Evolutionary conservation across 2,888 invertebrate genomes (phyloP), one percentile per base, ranked within the genome.

Genomic region (Charanyca ferruginea): DNA sequence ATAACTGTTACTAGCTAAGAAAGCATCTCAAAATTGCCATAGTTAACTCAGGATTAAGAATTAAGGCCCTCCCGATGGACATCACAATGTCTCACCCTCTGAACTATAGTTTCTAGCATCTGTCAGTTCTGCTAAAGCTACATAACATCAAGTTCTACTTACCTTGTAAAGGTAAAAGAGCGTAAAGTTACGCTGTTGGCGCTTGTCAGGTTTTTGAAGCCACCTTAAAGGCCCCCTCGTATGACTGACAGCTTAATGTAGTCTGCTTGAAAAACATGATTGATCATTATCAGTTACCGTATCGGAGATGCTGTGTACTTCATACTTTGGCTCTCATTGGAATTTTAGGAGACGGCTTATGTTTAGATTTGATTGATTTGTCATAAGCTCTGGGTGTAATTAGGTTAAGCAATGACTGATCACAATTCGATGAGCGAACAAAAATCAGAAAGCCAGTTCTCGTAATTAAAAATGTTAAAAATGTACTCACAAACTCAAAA

Each of bases 181-280:
- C 75, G 63, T 73, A 47, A 69, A 73, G 70, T 23, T 55, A 51
- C 73, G 51, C 64, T 72, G 71, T 80, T 79, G 66, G 71, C 80
- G 49, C 75, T 78, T 78, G 80, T 80, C 79, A 78, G 48, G 47
- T 54, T 7, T 7, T 25, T 65, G 73, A 73, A 76, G 65, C 49
- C 67, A 68, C 66, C 67, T 73, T 60, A 44, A 52, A 77, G 51
- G 71, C 66, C 54, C 20, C 20, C 62, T 68, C 44, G 16, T 44
- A 2, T 68, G 75, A 72, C 41, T 80, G 79, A 80, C 79, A 78
- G 72, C 18, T 78, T 78, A 80, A 80, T 80, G 76, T 64, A 64
- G 49, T 59, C 68, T 52, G 55, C 55, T 62, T 48, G 47, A 62
- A 74, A 68, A 75, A 78, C 67, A 78, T 74, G 78, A 80, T 80